These are phyloP conservation scores for Cephus pygmeus DNA, from an alignment of 2,888 invertebrate genomes.

Conservation along the genomic window DNA sequence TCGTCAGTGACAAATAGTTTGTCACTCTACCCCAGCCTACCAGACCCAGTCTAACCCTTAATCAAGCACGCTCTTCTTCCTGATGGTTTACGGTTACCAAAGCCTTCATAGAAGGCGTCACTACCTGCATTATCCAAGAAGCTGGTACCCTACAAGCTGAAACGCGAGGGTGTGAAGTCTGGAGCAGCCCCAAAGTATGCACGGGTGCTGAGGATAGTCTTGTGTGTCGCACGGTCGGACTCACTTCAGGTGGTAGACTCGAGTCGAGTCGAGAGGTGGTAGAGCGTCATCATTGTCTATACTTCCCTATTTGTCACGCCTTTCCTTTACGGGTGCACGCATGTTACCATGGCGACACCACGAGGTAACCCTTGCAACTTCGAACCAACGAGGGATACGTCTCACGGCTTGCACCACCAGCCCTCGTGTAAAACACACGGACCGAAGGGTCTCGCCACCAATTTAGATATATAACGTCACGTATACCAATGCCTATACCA, in stretches of 20 bases:
- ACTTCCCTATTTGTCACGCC: constrained; percentile 58
- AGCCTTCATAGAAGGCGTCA: neutral
- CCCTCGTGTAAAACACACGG: neutral
- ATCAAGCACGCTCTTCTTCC: neutral
- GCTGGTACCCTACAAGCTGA: neutral
- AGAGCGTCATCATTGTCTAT: constrained; percentile 57
- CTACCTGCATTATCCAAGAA: neutral
- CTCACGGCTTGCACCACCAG: neutral
- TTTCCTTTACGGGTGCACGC: constrained; percentile 40
- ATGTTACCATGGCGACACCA: constrained; percentile 44
- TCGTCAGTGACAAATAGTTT: neutral
- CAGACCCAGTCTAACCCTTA: neutral
- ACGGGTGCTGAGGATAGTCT: constrained; percentile 27
- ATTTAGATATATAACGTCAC: neutral
- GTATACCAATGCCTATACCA: neutral
- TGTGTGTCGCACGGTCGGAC: constrained; percentile 26
- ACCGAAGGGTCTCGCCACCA: neutral
- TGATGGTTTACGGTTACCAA: neutral
- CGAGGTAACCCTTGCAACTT: constrained; percentile 11
- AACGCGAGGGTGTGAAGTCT: constrained; percentile 30
- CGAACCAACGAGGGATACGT: neutral
- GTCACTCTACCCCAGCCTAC: neutral
- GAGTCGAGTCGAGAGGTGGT: constrained; percentile 5
- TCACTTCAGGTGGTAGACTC: constrained; percentile 9
- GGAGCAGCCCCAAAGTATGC: constrained; percentile 42